Evolutionary conservation across 2,888 invertebrate genomes (phyloP), one percentile per base, ranked within the genome.

Genomic region (Agrochola circellaris): DNA sequence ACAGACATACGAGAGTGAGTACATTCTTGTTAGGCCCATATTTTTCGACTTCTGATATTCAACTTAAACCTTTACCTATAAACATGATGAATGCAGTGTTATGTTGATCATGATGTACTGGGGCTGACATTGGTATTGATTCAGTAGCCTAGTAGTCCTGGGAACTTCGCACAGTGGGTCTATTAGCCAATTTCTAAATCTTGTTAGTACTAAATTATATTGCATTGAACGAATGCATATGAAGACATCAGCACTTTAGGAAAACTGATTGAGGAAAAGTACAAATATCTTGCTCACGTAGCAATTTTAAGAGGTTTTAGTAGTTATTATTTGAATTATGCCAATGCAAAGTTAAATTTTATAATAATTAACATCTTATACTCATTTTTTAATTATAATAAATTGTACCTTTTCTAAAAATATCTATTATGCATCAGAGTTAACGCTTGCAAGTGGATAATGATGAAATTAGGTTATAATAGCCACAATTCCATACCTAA

Each of bases 251-350:
- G 91, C 91, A 91, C 90, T 90, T 84, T 89, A 90, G 85, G 88
- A 90, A 91, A 92, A 89, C 91, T 91, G 90, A 90, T 92, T 90
- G 88, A 85, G 88, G 93, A 94, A 96, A 95, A 96, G 96, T 96
- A 96, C 96, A 96, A 96, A 96, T 93, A 92, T 90, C 91, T 95
- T 96, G 96, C 96, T 96, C 96, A 96, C 87, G 93, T 95, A 95
- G 95, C 95, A 94, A 93, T 92, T 93, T 92, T 95, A 95, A 93
- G 94, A 89, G 88, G 89, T 92, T 88, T 93, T 92, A 92, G 93
- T 90, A 91, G 93, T 89, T 92, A 88, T 93, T 92, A 92, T 91
- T 92, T 92, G 89, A 89, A 90, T 88, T 89, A 90, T 89, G 86
- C 88, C 91, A 90, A 90, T 88, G 90, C 90, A 92, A 92, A 88